Evolutionary conservation across 2,113 vertebrate genomes (phyloP).

Genomic region (Rana temporaria): DNA sequence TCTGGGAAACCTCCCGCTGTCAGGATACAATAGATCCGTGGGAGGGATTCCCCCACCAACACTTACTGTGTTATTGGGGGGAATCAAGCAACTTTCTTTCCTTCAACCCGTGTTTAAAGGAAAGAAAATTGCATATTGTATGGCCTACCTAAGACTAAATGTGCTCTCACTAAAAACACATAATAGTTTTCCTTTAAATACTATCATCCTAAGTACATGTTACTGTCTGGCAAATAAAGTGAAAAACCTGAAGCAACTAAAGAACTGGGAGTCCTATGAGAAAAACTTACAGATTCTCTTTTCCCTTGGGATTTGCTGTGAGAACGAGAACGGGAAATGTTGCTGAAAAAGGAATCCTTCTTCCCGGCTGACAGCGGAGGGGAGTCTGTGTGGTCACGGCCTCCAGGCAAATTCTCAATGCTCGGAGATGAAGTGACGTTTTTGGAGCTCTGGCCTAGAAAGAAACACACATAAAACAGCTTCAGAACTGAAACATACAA

Average conservation of each 20-base stretch:
- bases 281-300: conserved; percentile 85
- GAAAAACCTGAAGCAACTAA: conserved; percentile 11
- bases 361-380: conserved; percentile 89
- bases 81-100: no score
- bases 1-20: no score
- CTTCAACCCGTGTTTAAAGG: no score
- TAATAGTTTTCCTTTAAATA: no score
- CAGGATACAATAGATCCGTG: no score
- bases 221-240: conserved; percentile 5
- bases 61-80: no score
- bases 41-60: no score
- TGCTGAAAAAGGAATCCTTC: conserved; percentile 95
- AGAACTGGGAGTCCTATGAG: not conserved
- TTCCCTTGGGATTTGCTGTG: conserved; percentile 93
- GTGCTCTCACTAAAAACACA: no score
- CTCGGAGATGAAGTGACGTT: conserved; percentile 91
- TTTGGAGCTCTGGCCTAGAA: conserved; percentile 85
- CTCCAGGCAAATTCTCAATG: conserved; percentile 86
- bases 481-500: conserved; percentile 9
- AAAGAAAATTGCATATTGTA: no score
- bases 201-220: not conserved
- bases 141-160: no score
- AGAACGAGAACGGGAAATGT: conserved; percentile 93
- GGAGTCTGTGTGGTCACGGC: conserved; percentile 84
- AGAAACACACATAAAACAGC: conserved; percentile 61